Conservation (phyloP, 1,140 invertebrate genomes). For the Thaumatotibia leucotreta region DNA sequence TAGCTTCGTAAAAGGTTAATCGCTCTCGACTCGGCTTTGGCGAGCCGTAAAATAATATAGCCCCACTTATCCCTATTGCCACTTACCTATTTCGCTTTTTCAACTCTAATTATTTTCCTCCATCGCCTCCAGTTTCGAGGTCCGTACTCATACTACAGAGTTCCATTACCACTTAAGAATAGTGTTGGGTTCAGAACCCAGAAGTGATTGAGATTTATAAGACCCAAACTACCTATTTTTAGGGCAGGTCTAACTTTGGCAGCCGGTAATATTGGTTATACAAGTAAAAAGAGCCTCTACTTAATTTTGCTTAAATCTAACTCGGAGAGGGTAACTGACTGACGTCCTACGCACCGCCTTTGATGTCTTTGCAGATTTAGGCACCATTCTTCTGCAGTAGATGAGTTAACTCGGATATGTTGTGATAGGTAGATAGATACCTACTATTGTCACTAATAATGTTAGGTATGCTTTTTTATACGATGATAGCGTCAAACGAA, state of each 20-base stretch:
- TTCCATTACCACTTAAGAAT: background rate
- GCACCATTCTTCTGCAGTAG: too few species aligned
- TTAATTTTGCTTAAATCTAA: background rate
- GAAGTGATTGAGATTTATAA: background rate
- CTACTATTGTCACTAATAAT: too few species aligned
- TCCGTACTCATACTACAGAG: background rate
- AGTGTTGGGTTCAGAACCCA: background rate
- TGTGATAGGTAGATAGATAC: too few species aligned
- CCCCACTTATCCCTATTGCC: background rate
- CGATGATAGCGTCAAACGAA: too few species aligned
- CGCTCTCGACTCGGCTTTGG: background rate
- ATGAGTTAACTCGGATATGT: too few species aligned
- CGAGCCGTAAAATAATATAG: constrained; percentile 1
- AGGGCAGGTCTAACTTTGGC: too few species aligned
- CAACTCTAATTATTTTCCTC: constrained; percentile 8
- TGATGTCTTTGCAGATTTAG: background rate
- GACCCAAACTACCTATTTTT: background rate
- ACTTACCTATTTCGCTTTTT: constrained; percentile 9
- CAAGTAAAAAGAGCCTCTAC: background rate
- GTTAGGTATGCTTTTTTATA: too few species aligned
- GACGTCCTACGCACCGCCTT: background rate
- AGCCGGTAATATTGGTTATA: too few species aligned
- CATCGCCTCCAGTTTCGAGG: background rate
- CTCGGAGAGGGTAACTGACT: too few species aligned
- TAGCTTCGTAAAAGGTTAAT: background rate